These are phyloP conservation scores for Matsumurasca onukii DNA, from an alignment of 1,140 invertebrate species.

Conservation along the genomic window DNA sequence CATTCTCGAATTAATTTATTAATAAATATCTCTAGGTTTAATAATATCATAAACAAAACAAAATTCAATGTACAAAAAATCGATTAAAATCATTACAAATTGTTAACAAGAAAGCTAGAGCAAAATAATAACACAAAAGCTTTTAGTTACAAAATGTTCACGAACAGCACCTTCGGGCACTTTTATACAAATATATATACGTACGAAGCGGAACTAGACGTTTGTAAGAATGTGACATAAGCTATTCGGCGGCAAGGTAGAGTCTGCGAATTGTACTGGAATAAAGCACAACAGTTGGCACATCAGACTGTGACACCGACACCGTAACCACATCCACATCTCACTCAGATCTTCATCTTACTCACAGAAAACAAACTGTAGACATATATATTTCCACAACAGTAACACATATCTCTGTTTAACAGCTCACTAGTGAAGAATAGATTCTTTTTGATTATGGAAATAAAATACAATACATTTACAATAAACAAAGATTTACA, in stretches of 20 bases:
- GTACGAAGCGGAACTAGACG: too few species aligned
- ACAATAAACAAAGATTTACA: slow-evolving; percentile 20
- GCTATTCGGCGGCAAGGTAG: slow-evolving; percentile 13
- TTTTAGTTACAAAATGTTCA: slow-evolving; percentile 37
- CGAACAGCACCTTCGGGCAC: slow-evolving; percentile 31
- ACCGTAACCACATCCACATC: neutral
- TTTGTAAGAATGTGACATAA: too few species aligned
- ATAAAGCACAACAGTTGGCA: neutral
- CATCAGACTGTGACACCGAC: neutral
- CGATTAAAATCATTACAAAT: slow-evolving; percentile 32
- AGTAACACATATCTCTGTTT: slow-evolving; percentile 13
- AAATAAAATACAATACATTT: slow-evolving; percentile 29
- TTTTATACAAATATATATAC: slow-evolving; percentile 35
- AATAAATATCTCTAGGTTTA: slow-evolving; percentile 35
- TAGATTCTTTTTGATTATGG: slow-evolving; percentile 21
- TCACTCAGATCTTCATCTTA: slow-evolving; percentile 7
- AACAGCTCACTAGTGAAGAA: slow-evolving; percentile 1
- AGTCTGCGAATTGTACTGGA: neutral
- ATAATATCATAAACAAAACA: slow-evolving; percentile 35
- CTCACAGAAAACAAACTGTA: slow-evolving; percentile 21
- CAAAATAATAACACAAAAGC: slow-evolving; percentile 33
- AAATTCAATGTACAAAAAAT: slow-evolving; percentile 22
- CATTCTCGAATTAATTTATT: slow-evolving; percentile 31
- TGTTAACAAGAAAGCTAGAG: slow-evolving; percentile 24
- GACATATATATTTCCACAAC: slow-evolving; percentile 34